phyloP scores from a whole-genome alignment of 2,888 invertebrate genomes.

The Tenthredo livida region DNA sequence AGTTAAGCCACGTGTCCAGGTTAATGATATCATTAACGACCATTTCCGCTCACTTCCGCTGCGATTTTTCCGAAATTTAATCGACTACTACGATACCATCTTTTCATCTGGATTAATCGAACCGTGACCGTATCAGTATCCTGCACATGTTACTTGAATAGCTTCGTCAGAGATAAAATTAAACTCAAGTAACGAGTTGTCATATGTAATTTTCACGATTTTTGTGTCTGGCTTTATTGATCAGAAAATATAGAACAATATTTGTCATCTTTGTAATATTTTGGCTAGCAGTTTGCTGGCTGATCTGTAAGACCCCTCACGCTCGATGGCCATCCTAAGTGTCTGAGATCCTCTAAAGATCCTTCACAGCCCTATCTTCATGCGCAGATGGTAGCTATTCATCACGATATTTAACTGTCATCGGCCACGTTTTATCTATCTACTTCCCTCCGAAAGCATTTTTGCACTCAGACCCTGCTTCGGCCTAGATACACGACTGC shows the following conservation, averaged over 20 bases:
- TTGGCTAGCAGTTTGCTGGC: neutral
- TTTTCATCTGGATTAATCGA: slow-evolving; percentile 8
- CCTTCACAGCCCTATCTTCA: slow-evolving; percentile 18
- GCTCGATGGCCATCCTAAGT: slow-evolving; percentile 9
- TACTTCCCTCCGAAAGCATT: slow-evolving; percentile 34
- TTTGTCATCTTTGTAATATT: neutral
- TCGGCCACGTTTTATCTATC: slow-evolving; percentile 43
- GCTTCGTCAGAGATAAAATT: neutral
- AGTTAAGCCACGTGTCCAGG: slow-evolving; percentile 57
- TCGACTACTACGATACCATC: slow-evolving; percentile 50
- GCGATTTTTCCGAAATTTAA: slow-evolving; percentile 44
- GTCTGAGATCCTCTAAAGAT: slow-evolving; percentile 12
- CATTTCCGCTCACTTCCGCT: slow-evolving; percentile 55
- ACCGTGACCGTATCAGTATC: slow-evolving; percentile 44
- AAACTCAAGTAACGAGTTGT: neutral
- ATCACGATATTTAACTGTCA: slow-evolving; percentile 51
- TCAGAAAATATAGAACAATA: neutral
- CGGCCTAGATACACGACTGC: slow-evolving; percentile 5
- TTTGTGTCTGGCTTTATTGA: neutral
- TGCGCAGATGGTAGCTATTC: slow-evolving; percentile 41
- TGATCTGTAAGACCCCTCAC: neutral
- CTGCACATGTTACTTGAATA: slow-evolving; percentile 4
- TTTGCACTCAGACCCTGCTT: slow-evolving; percentile 43
- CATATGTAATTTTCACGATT: neutral
- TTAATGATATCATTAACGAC: slow-evolving; percentile 54